A percentile compares a stretch with the other conserved stretches of the same genome.
Evolutionary conservation across 2,888 invertebrate species (phyloP).

Genomic region (Cheilosia scutellata): DNA sequence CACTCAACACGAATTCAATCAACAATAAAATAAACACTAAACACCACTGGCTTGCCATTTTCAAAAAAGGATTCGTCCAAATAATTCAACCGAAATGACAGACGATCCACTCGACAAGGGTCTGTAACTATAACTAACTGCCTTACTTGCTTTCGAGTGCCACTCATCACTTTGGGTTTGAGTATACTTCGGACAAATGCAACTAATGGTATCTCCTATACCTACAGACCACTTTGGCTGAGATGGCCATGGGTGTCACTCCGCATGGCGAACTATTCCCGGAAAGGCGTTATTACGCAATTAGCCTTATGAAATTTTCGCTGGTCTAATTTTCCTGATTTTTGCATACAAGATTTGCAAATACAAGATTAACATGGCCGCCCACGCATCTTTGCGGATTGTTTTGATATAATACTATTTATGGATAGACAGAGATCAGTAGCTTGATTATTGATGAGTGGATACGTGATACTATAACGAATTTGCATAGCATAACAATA

Average conservation of each 20-base stretch:
- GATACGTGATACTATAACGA: background rate
- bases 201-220: slow-evolving; percentile 1
- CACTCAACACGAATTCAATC: slow-evolving; percentile 48
- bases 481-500: slow-evolving; percentile 3
- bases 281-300: slow-evolving; percentile 51
- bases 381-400: slow-evolving; percentile 19
- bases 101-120: slow-evolving; percentile 43
- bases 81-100: background rate
- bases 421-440: background rate
- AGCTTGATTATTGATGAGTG: background rate
- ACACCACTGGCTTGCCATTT: slow-evolving; percentile 16
- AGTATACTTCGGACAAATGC: background rate
- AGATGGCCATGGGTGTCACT: slow-evolving; percentile 43
- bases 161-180: slow-evolving; percentile 50
- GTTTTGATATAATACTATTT: background rate
- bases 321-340: slow-evolving; percentile 37
- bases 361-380: background rate
- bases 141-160: slow-evolving; percentile 2
- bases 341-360: slow-evolving; percentile 31
- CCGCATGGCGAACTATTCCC: slow-evolving; percentile 12
- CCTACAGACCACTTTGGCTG: slow-evolving; percentile 12
- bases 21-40: slow-evolving; percentile 42
- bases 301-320: slow-evolving; percentile 38
- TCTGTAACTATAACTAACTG: slow-evolving; percentile 51
- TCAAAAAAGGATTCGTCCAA: slow-evolving; percentile 9